Evolutionary conservation across 1,140 invertebrate species (phyloP).

Genomic region (Anagrus nilaparvatae): DNA sequence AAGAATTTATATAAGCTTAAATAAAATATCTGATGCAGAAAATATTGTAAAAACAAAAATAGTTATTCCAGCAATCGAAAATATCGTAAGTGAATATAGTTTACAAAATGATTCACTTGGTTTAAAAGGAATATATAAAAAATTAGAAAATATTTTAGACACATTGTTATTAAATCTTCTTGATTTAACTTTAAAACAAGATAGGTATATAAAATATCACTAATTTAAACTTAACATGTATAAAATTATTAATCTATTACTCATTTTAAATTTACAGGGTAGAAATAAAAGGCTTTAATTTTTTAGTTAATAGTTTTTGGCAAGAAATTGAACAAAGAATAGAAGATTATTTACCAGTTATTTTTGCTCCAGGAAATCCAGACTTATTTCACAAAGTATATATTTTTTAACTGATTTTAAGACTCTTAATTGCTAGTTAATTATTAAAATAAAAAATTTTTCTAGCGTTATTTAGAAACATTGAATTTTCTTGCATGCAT

Average conservation of each 20-base stretch:
- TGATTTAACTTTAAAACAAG: conserved; percentile 49
- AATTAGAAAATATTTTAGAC: conserved; percentile 62
- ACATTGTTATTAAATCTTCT: conserved; percentile 51
- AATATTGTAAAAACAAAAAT: conserved; percentile 58
- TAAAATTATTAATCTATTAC: background rate
- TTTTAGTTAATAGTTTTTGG: conserved; percentile 84
- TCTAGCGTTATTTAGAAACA: conserved; percentile 66
- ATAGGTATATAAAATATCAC: conserved; percentile 31
- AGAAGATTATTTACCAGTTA: conserved; percentile 63
- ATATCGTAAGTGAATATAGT: conserved; percentile 64
- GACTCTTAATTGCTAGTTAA: background rate
- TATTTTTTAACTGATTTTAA: conserved; percentile 1
- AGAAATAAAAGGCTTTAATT: conserved; percentile 67
- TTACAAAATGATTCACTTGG: conserved; percentile 61
- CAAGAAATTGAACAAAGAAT: conserved; percentile 70
- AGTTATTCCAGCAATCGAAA: conserved; percentile 59
- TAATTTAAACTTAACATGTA: conserved; percentile 3
- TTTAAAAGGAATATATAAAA: conserved; percentile 63
- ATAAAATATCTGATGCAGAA: conserved; percentile 61
- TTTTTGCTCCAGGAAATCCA: conserved; percentile 87
- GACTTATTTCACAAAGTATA: conserved; percentile 67
- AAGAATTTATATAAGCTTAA: conserved; percentile 55
- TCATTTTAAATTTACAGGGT: conserved; percentile 24
- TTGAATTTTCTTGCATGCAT: conserved; percentile 69
- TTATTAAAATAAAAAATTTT: conserved; percentile 8